These are phyloP conservation scores for Gadus macrocephalus DNA, from an alignment of 2,113 vertebrate genomes.

Conservation along the genomic window DNA sequence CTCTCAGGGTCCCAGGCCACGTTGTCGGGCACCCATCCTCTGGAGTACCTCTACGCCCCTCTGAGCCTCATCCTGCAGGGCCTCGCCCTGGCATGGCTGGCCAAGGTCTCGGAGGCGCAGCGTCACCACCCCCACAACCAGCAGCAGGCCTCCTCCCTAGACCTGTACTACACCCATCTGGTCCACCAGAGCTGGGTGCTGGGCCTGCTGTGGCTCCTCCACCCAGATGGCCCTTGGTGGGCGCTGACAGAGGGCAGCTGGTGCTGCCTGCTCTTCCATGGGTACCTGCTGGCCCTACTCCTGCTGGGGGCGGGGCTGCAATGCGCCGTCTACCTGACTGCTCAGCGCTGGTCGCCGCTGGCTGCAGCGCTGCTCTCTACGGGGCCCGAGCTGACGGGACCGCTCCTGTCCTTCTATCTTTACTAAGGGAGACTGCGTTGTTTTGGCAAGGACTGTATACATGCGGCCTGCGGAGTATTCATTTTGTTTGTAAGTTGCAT, in stretches of 20 bases:
- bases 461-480: no score
- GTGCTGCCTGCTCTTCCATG: conserved; percentile 70
- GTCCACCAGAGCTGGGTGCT: conserved; percentile 68
- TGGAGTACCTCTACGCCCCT: conserved; percentile 69
- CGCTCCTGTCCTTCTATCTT: conserved; percentile 44
- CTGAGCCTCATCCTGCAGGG: conserved; percentile 67
- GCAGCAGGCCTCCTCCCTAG: conserved; percentile 42
- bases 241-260: conserved; percentile 63
- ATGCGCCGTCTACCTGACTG: conserved; percentile 47
- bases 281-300: conserved; percentile 67
- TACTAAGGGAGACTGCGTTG: not conserved
- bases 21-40: conserved; percentile 36
- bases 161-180: conserved; percentile 65
- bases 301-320: conserved; percentile 61
- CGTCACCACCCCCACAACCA: not conserved
- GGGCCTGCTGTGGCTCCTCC: conserved; percentile 70
- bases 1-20: conserved; percentile 10
- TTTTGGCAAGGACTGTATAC: not conserved
- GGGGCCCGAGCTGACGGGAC: conserved; percentile 38
- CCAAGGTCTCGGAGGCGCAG: conserved; percentile 58
- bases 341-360: conserved; percentile 60
- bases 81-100: conserved; percentile 63
- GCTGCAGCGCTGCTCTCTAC: conserved; percentile 62
- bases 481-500: no score
- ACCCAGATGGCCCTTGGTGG: conserved; percentile 56